Evolutionary conservation across 2,888 invertebrate species (phyloP).

Genomic region (Pantelozetes paolii): DNA sequence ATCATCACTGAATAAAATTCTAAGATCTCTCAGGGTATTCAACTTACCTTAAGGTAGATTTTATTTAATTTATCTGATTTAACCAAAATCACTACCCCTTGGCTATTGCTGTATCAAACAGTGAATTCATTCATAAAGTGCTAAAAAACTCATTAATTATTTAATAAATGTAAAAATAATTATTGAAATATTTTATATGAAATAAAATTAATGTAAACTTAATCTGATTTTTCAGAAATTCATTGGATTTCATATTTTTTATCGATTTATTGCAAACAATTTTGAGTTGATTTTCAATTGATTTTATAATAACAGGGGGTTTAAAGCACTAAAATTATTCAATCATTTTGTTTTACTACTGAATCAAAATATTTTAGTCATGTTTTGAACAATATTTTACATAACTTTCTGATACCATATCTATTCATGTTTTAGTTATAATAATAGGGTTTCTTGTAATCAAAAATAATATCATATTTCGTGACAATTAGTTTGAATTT

Average conservation of each 20-base stretch:
- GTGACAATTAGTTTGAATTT: constrained; percentile 15
- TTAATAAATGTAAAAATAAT: not conserved
- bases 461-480: not conserved
- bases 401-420: too few relatives aligned
- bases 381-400: too few relatives aligned
- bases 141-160: constrained; percentile 3
- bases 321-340: too few relatives aligned
- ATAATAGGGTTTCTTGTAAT: not conserved
- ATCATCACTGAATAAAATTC: too few relatives aligned
- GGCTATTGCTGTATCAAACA: not conserved
- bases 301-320: too few relatives aligned
- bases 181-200: not conserved
- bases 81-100: not conserved
- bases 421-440: too few relatives aligned
- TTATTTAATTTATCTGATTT: not conserved
- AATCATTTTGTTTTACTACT: too few relatives aligned
- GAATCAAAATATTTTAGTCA: too few relatives aligned
- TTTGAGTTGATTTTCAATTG: too few relatives aligned
- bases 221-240: not conserved
- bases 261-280: too few relatives aligned
- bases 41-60: not conserved
- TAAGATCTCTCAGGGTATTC: too few relatives aligned
- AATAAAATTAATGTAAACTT: not conserved
- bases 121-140: not conserved
- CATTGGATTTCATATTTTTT: not conserved